Base-by-base conservation (phyloP, 2,797 vertebrate species). In the Darevskia mixta region DNA sequence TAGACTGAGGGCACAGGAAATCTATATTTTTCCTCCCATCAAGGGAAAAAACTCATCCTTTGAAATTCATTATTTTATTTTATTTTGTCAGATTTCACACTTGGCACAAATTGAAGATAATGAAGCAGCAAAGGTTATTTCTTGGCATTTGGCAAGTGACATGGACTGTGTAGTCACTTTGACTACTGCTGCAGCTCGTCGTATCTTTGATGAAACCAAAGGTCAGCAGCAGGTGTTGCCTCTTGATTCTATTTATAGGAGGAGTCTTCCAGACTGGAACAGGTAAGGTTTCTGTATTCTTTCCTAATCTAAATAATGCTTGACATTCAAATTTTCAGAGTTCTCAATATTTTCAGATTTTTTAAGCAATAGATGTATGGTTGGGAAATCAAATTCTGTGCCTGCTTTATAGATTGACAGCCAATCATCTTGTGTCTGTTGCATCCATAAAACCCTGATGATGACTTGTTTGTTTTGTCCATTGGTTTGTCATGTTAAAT, bases 91-190 rank as follows among this genome's bases (percentile, higher is more conserved):
- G 99, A 97, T 99, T 79, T 97, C 97, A 84, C 98, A 98, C 91
- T 94, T 99, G 91, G 98, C 98, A 1, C 93, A 96, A 29, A 97
- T 99, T 17, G 95, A 97, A 92, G 97, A 99, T 32, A 96, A 98
- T 0, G 96, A 96, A 83, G 98, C 95, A 0, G 98, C 98, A 1
- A 95, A 96, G 91, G 98, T 99, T 17, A 97, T 99, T 92, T 99
- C 98, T 61, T 99, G 99, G 99, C 97, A 98, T 71, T 92, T 99
- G 87, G 95, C 96, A 0, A 97, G 98, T 5, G 98, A 98, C 94
- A 98, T 99, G 98, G 98, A 99, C 92, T 99, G 98, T 84, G 97
- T 99, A 35, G 96, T 99, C 80, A 99, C 98, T 45, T 92, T 92
- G 83, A 98, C 98, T 2, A 98, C 97, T 0, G 95, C 91, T 71